Evolutionary conservation across 2,113 vertebrate genomes (phyloP).

Genomic region (Acrocephalus kingi): DNA sequence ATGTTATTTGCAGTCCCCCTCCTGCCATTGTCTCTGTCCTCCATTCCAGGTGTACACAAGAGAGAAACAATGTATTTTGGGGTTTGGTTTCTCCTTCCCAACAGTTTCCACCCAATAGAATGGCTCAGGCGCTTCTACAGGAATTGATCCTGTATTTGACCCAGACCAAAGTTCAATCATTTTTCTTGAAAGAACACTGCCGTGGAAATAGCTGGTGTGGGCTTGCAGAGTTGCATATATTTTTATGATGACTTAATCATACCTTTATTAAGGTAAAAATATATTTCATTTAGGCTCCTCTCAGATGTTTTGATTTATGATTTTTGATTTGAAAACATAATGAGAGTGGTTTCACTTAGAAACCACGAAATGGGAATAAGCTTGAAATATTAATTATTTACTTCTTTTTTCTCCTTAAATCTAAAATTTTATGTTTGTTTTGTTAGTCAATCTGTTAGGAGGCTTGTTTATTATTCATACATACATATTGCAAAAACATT

Average conservation of each 20-base stretch:
- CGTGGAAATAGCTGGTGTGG: not conserved
- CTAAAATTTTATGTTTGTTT: not conserved
- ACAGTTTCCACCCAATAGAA: not conserved
- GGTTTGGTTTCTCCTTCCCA: not conserved
- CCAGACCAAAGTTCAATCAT: not conserved
- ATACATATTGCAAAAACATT: not conserved
- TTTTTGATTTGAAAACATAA: not conserved
- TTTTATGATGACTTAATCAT: not conserved
- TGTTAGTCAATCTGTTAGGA: not conserved
- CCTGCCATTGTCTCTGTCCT: not conserved
- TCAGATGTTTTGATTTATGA: not conserved
- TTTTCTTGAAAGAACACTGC: not conserved
- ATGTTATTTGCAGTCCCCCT: not conserved
- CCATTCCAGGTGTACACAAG: rapidly evolving
- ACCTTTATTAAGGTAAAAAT: not conserved
- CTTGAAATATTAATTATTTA: not conserved
- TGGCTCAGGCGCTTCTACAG: not conserved
- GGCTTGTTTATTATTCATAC: not conserved
- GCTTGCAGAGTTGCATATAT: not conserved
- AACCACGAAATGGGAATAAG: not conserved
- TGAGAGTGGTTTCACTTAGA: not conserved
- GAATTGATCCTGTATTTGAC: not conserved
- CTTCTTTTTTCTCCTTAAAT: not conserved
- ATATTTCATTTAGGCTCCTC: not conserved
- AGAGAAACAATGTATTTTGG: not conserved